Evolutionary conservation across 2,113 vertebrate genomes (phyloP), one percentile per base, ranked within the genome.

Genomic region (Callorhinus ursinus): DNA sequence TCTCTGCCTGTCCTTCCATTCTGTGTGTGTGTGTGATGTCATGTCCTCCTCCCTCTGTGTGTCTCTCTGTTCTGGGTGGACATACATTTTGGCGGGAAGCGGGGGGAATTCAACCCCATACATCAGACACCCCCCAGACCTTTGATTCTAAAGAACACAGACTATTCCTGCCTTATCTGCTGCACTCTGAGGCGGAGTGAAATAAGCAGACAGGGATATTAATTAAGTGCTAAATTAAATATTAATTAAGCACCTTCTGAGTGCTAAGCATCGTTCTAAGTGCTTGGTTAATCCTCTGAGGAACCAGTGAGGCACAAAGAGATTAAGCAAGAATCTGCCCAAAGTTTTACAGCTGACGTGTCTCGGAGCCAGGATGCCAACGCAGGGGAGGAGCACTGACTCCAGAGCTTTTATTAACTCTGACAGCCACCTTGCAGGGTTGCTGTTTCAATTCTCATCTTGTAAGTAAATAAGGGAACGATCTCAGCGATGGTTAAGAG

Each of bases 31-130:
- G 4, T 31, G 53, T 19, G 46, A 28, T 4, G 2, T 36, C 46
- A 42, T 12, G 6, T 33, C 82, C 24, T 36, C 51, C 15, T 53
- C 36, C 63, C 63, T 72, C 57, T 51, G 2, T 22, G 49, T 61
- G 36, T 28, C 46, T 84, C 69, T 69, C 8, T 63, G 61, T 81
- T 71, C 36, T 79, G 7, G 4, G 36, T 72, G 13, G 57, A 61
- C 7, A 22, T 76, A 36, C 9, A 59, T 90, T 71, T 51, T 0
- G 51, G 5, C 0, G 12, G 9, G 24, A 39, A 39, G 46, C 7
- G 46, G 46, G 7, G 46, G 7, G 26, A 33, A 2, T 24, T 53
- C 13, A 76, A 63, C 26, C 49, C 31, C 7, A 5, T 61, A 9
- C 10, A 13, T 49, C 12, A 74, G 59, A n/a, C 0, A 4, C 8